phyloP scores from a whole-genome alignment of 2,888 invertebrate species.

The Azorinus chamasolen region DNA sequence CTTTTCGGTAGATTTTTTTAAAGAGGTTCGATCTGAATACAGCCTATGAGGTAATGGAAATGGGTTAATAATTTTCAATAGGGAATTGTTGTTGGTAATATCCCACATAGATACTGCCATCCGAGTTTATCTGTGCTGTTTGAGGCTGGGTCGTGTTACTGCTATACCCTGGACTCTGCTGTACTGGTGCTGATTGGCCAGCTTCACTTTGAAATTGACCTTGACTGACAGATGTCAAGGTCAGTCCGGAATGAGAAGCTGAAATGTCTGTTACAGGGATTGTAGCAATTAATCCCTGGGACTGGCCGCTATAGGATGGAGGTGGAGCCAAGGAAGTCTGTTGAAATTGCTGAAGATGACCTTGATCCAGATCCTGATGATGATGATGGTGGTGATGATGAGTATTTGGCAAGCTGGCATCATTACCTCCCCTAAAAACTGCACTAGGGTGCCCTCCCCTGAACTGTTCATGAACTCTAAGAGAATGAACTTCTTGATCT shows the following conservation, averaged over 20 bases:
- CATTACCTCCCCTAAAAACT: neutral
- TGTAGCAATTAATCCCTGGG: slow-evolving; percentile 18
- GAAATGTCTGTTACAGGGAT: slow-evolving; percentile 11
- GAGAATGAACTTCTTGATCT: neutral
- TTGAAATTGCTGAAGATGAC: neutral
- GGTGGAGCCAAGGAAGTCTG: slow-evolving; percentile 9
- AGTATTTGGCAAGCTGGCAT: neutral
- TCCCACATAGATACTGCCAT: slow-evolving; percentile 8
- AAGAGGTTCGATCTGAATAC: too few relatives aligned
- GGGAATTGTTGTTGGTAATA: slow-evolving; percentile 17
- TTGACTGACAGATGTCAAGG: slow-evolving; percentile 8
- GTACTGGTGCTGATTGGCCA: neutral
- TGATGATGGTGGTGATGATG: neutral
- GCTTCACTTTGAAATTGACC: slow-evolving; percentile 23
- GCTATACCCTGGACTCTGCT: slow-evolving; percentile 1
- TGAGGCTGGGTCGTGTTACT: slow-evolving; percentile 1
- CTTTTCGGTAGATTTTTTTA: too few relatives aligned
- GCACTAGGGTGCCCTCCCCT: neutral
- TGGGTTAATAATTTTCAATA: slow-evolving; percentile 6
- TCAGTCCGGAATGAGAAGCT: slow-evolving; percentile 16
- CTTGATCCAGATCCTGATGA: slow-evolving; percentile 5
- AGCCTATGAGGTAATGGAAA: too few relatives aligned
- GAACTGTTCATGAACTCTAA: slow-evolving; percentile 1
- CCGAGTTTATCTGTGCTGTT: neutral
- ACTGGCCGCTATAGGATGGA: slow-evolving; percentile 31